Evolutionary conservation across 2,888 invertebrate species (phyloP), one percentile per base, ranked within the genome.

Genomic region (Ochropleura plecta): DNA sequence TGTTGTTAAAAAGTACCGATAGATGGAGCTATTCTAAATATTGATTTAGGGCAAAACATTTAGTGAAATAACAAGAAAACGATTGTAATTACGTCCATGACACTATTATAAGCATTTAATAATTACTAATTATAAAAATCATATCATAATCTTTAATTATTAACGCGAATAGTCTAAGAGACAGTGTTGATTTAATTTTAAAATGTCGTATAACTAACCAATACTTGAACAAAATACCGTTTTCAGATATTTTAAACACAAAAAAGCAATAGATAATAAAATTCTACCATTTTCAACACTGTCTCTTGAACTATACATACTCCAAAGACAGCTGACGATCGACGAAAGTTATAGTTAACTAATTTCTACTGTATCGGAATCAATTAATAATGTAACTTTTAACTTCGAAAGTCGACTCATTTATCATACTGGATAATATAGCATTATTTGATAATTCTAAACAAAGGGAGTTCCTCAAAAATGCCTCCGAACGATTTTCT

Each of bases 31-130:
- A 14, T 81, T 48, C 7, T 42, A 51, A 62, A 46, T 10, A 42
- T 66, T 55, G 7, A 9, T 60, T 51, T 73, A 49, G 62, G 73
- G 63, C 78, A 63, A 62, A 48, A 63, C 10, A 70, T 68, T 55
- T 40, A 55, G 49, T 51, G 55, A 59, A 57, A 55, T 55, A 65
- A 40, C 66, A 72, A 64, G 42, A 63, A 76, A 88, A 87, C 85
- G 81, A 89, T 83, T 70, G 69, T 84, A 74, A 84, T 82, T 89
- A 90, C 92, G 93, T 93, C 92, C 93, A 92, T 85, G 78, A 83
- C 81, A 84, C 77, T 83, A 81, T 80, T 51, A 48, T 83, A 82
- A 83, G 86, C 87, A 88, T 89, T 89, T 88, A 88, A 85, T 82
- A 81, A 85, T 73, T 78, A 74, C 70, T 79, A 73, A 78, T 78